Percentiles rank a stretch among this genome's conserved stretches.
Conservation (phyloP, 1,140 invertebrate species). For the Euborellia annulipes region DNA sequence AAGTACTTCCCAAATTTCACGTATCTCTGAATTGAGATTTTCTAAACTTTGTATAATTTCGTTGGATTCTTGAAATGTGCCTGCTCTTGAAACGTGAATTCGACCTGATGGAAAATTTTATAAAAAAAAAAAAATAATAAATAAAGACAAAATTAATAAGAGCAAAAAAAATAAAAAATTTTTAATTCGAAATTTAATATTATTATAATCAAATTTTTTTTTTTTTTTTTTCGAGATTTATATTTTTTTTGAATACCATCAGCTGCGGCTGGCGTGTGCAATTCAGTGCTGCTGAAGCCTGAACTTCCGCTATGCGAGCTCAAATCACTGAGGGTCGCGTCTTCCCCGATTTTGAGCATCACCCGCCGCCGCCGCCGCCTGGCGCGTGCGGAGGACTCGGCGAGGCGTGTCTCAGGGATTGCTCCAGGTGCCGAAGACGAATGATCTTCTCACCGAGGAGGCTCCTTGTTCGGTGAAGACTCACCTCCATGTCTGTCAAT, state of each 20-base stretch:
- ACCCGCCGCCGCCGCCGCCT: conserved; percentile 28
- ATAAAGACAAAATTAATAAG: too few species aligned
- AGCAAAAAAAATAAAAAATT: background rate
- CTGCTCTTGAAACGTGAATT: too few species aligned
- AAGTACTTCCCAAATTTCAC: conserved; percentile 50
- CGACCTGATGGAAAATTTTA: too few species aligned
- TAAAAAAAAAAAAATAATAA: too few species aligned
- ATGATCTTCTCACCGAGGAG: conserved; percentile 65
- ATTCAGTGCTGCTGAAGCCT: conserved; percentile 50
- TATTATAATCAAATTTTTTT: too few species aligned
- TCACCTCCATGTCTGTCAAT: conserved; percentile 62
- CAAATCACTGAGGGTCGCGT: conserved; percentile 43
- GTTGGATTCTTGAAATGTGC: conserved; percentile 36
- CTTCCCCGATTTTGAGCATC: conserved; percentile 29
- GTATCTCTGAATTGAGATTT: conserved; percentile 51
- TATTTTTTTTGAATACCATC: conserved; percentile 5
- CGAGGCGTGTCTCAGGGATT: conserved; percentile 36
- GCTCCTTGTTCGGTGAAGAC: conserved; percentile 51
- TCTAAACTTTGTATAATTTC: conserved; percentile 53
- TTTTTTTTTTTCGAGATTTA: too few species aligned
- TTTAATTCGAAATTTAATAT: too few species aligned
- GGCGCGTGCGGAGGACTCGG: conserved; percentile 22
- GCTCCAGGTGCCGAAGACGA: conserved; percentile 53
- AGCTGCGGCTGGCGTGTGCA: conserved; percentile 6
- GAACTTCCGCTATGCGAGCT: conserved; percentile 47